Evolutionary conservation across 1,140 invertebrate genomes (phyloP), one percentile per base, ranked within the genome.

Genomic region (Triops cancriformis): DNA sequence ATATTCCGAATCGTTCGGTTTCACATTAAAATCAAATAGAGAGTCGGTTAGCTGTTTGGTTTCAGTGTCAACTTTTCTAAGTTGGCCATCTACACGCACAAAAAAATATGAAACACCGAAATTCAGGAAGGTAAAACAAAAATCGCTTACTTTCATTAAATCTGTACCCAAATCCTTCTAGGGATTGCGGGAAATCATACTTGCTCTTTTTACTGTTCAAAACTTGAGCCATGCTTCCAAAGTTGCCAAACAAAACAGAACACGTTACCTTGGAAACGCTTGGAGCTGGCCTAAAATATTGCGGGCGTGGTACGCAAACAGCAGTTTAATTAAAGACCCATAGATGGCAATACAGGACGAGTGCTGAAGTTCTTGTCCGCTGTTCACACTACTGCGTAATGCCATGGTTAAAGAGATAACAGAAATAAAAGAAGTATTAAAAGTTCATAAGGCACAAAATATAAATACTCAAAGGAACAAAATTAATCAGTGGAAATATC

Each of bases 11-110:
- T 90, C 86, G 77, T 86, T 84, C 77, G 86, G 86, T 37, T 78
- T 79, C 14, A 91, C 85, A 77, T 88, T 87, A 81, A 91, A 92
- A 74, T 89, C 86, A 82, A 90, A 92, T 11, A 86, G 85, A 79
- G 89, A 85, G 6, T 87, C 83, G 26, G 85, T 85, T 12, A 84
- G 77, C 75, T 85, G 75, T 1, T 86, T 87, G 43, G 87, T 86
- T 0, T 79, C 51, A 11, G 82, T 78, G 79, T 87, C 85, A 41
- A 90, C 79, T 83, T 89, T 89, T 78, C 88, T 85, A 78, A 90
- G 82, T 80, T 89, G 83, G 0, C 89, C 89, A 77, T 84, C 88
- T 89, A 37, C 14, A 26, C n/a, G n/a, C n/a, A n/a, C n/a, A n/a
- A n/a, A n/a, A n/a, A n/a, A n/a, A n/a, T n/a, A n/a, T n/a, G n/a